Base-by-base conservation (phyloP, 2,113 vertebrate genomes). In the Gorsachius goisagi region DNA sequence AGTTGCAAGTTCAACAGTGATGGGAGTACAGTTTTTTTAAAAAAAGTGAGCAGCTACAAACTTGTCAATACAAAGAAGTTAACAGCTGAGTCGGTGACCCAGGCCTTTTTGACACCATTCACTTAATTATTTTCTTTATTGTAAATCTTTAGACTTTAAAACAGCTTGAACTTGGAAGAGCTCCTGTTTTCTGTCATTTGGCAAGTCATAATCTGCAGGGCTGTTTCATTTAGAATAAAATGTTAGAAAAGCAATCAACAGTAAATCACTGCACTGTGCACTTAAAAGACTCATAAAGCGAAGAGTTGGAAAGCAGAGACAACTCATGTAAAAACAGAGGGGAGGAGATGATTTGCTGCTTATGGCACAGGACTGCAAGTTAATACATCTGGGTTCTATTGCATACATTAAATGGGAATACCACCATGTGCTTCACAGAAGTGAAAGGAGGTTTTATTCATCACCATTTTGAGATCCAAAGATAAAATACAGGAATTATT, bases 161-260 rank as follows among this genome's bases (percentile, higher is more conserved):
- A 90, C 50, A 95, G 68, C 90, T 93, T 72, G 68, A 78, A 81
- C 28, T 26, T 78, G 44, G 26, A 81, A 62, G 75, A 97, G 45
- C 53, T 94, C 63, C 90, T 95, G 95, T 85, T 96, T 95, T 86
- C 79, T 95, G 79, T 97, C 90, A 93, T 78, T 97, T 93, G 79
- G 73, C 93, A 96, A 97, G 80, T 92, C 85, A 49, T 97, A 96
- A 96, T 72, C 67, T 83, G 37, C 79, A 76, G 78, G 66, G 60
- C 83, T 91, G 87, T 93, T 94, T 83, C 80, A 95, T 82, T 94
- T 93, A 83, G 56, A 93, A 90, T n/a, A 90, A 90, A 92, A 97
- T 41, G 59, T 44, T 89, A 91, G 67, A 93, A 85, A 96, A 95
- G 81, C 66, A 67, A 96, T 95, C 91, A 96, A 83, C 41, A 84